phyloP scores from a whole-genome alignment of 1,140 invertebrate species.

The Cotesia typhae region DNA sequence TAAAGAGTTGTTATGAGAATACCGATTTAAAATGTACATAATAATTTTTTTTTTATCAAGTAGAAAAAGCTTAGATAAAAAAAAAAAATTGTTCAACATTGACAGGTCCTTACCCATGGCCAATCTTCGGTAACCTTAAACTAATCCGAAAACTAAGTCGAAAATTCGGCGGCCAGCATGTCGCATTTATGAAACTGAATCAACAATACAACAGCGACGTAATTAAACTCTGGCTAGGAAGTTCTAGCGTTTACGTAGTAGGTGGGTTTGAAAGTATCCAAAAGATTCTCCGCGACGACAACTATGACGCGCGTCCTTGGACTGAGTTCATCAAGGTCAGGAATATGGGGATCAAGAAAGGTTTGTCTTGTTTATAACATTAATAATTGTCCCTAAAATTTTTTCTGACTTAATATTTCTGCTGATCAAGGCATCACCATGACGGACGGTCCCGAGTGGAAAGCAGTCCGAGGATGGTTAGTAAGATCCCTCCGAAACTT shows the following conservation, averaged over 20 bases:
- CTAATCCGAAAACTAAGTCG: conserved; percentile 67
- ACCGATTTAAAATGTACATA: too few relatives aligned
- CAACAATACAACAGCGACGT: conserved; percentile 72
- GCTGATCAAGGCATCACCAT: conserved; percentile 73
- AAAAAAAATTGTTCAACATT: conserved; percentile 5
- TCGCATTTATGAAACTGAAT: conserved; percentile 69
- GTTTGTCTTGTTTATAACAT: conserved; percentile 48
- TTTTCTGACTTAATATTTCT: background rate
- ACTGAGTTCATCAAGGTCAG: conserved; percentile 76
- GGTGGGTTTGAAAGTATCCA: conserved; percentile 69
- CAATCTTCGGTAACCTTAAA: conserved; percentile 73
- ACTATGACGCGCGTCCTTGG: conserved; percentile 77
- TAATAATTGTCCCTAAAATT: too few relatives aligned
- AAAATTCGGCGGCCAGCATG: conserved; percentile 70
- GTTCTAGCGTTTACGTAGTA: conserved; percentile 71
- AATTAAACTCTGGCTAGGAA: conserved; percentile 75
- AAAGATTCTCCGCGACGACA: conserved; percentile 71
- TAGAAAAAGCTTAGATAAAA: too few relatives aligned
- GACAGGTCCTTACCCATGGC: conserved; percentile 76
- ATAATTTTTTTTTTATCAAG: too few relatives aligned
- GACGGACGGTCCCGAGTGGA: conserved; percentile 79
- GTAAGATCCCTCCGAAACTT: conserved; percentile 75
- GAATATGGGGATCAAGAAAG: conserved; percentile 74
- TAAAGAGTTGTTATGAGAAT: too few relatives aligned
- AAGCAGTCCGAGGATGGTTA: conserved; percentile 77